Evolutionary conservation across 2,888 invertebrate species (phyloP).

Genomic region (Callimorpha dominula): DNA sequence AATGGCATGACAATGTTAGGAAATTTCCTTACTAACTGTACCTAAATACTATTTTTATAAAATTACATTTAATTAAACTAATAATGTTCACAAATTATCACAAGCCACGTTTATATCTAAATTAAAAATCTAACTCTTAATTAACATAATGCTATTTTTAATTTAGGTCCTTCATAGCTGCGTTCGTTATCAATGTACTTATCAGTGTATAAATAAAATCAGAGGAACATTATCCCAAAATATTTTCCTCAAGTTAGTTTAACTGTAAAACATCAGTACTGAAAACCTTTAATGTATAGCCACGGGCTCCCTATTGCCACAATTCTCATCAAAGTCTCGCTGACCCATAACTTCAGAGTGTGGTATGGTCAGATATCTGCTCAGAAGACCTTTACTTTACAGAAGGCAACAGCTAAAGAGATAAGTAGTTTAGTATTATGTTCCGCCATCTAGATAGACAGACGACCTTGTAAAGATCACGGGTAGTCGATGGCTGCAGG

Average conservation of each 20-base stretch:
- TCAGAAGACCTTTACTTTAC: too few species aligned
- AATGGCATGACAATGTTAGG: not conserved
- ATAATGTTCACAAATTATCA: constrained; percentile 43
- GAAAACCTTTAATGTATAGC: too few species aligned
- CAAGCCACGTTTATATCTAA: constrained; percentile 58
- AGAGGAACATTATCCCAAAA: not conserved
- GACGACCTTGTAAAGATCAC: too few species aligned
- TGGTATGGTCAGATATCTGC: too few species aligned
- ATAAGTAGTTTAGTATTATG: too few species aligned
- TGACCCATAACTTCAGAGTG: too few species aligned
- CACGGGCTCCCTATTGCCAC: too few species aligned
- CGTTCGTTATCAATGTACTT: constrained; percentile 10
- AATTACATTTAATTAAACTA: constrained; percentile 31
- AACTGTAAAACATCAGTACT: too few species aligned
- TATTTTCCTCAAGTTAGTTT: not conserved
- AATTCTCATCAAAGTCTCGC: too few species aligned
- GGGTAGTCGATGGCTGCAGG: too few species aligned
- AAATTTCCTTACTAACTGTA: not conserved
- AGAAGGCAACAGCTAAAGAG: too few species aligned
- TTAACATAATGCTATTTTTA: constrained; percentile 54
- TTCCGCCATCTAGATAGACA: too few species aligned
- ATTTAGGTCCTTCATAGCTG: constrained; percentile 28
- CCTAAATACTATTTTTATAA: not conserved
- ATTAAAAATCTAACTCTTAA: constrained; percentile 72
- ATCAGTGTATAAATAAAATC: constrained; percentile 6